These are phyloP conservation scores for Pipistrellus pipistrellus DNA, from an alignment of 2,797 vertebrate species.

Conservation along the genomic window DNA sequence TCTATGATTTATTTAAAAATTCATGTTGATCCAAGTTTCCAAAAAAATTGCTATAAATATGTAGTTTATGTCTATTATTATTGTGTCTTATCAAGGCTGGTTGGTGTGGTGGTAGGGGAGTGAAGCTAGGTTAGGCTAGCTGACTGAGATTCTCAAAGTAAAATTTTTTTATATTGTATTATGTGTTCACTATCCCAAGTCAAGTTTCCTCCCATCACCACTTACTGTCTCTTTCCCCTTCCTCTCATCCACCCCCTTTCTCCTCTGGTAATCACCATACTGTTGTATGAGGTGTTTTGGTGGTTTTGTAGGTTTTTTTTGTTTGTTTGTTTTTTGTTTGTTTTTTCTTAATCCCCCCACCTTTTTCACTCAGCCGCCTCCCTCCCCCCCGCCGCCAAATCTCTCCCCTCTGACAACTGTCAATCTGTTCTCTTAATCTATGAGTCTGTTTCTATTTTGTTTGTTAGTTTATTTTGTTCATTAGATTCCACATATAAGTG, in stretches of 20 bases:
- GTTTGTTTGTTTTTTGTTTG: background rate
- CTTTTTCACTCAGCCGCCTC: background rate
- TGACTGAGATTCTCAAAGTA: background rate
- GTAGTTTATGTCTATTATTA: background rate
- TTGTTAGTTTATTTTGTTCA: background rate
- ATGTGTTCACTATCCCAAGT: background rate
- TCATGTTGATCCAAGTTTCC: background rate
- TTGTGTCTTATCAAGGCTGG: background rate
- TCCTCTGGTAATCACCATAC: background rate
- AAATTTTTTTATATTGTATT: background rate
- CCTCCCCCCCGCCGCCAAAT: no score
- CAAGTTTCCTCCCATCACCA: background rate
- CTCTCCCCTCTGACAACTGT: background rate
- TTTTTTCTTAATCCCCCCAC: background rate
- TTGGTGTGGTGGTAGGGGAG: background rate
- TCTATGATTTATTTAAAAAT: conserved; percentile 48
- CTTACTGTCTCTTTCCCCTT: background rate
- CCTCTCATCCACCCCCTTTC: no score
- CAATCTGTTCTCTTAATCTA: background rate
- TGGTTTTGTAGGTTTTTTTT: no score
- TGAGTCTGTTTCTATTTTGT: background rate
- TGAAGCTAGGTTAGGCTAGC: background rate
- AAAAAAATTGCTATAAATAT: conserved; percentile 33
- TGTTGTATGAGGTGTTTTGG: background rate
- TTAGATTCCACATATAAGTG: background rate